These are phyloP conservation scores for Zonitis immaculata DNA, from an alignment of 2,888 invertebrate species.

Conservation along the genomic window DNA sequence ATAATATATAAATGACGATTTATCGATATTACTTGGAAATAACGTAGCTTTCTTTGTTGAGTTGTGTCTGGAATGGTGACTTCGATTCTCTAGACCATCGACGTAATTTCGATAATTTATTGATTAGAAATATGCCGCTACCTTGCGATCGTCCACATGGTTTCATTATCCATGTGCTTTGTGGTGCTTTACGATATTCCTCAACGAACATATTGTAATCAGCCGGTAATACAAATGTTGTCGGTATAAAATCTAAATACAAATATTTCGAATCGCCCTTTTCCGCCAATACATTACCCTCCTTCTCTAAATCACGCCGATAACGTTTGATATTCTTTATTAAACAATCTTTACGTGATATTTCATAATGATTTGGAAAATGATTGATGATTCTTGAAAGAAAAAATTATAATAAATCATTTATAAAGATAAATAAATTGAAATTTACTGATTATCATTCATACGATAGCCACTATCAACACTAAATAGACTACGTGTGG, in stretches of 20 bases:
- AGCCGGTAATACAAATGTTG: constrained; percentile 89
- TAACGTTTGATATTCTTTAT: constrained; percentile 96
- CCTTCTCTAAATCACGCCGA: constrained; percentile 86
- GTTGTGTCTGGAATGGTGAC: constrained; percentile 77
- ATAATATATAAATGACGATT: too few relatives aligned
- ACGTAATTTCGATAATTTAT: constrained; percentile 89
- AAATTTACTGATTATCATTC: constrained; percentile 80
- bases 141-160: constrained; percentile 94
- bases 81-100: constrained; percentile 85
- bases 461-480: constrained; percentile 89
- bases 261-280: constrained; percentile 74
- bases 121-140: constrained; percentile 92
- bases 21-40: constrained; percentile 72
- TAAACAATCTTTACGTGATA: constrained; percentile 91
- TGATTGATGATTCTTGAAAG: constrained; percentile 93
- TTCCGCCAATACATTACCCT: constrained; percentile 81
- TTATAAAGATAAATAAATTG: background rate
- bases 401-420: constrained; percentile 21
- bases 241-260: constrained; percentile 86
- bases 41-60: constrained; percentile 87
- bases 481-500: constrained; percentile 87
- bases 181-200: constrained; percentile 89
- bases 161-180: constrained; percentile 97
- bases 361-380: constrained; percentile 93
- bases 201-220: constrained; percentile 98